Conservation (phyloP, 2,888 invertebrate species). For the Clanis bilineata region DNA sequence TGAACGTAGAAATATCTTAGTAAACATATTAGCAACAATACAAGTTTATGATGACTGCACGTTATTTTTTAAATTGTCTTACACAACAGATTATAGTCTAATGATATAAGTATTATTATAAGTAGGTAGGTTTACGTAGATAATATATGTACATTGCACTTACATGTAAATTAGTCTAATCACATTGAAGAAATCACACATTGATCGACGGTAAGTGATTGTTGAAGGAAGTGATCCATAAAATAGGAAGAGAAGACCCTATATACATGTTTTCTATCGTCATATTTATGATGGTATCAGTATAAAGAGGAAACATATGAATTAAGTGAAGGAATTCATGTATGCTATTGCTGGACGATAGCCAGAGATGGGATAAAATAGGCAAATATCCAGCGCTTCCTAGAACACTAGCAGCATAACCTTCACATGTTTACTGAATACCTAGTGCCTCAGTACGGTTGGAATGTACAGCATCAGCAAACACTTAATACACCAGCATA, state of each 20-base stretch:
- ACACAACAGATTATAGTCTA: too few species aligned
- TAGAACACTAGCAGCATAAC: slow-evolving; percentile 61
- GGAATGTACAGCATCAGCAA: slow-evolving; percentile 30
- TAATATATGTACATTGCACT: not conserved
- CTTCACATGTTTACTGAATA: slow-evolving; percentile 52
- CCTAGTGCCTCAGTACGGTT: slow-evolving; percentile 49
- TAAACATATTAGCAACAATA: too few species aligned
- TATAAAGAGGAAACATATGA: slow-evolving; percentile 15
- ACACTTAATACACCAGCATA: slow-evolving; percentile 28
- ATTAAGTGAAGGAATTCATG: slow-evolving; percentile 28
- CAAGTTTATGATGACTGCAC: too few species aligned
- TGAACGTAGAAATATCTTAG: too few species aligned
- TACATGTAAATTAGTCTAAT: not conserved
- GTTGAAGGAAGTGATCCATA: slow-evolving; percentile 11
- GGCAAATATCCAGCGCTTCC: slow-evolving; percentile 72
- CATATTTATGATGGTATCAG: slow-evolving; percentile 15
- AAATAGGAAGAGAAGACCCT: slow-evolving; percentile 20
- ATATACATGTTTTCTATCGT: not conserved
- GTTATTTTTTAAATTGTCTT: too few species aligned
- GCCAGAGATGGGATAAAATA: slow-evolving; percentile 57
- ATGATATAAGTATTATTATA: too few species aligned
- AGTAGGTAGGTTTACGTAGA: not conserved
- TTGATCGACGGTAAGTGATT: not conserved
- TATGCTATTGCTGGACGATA: slow-evolving; percentile 50
- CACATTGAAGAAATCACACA: not conserved